These are phyloP conservation scores for Drosophila sproati DNA, from an alignment of 1,140 invertebrate genomes.

Conservation along the genomic window DNA sequence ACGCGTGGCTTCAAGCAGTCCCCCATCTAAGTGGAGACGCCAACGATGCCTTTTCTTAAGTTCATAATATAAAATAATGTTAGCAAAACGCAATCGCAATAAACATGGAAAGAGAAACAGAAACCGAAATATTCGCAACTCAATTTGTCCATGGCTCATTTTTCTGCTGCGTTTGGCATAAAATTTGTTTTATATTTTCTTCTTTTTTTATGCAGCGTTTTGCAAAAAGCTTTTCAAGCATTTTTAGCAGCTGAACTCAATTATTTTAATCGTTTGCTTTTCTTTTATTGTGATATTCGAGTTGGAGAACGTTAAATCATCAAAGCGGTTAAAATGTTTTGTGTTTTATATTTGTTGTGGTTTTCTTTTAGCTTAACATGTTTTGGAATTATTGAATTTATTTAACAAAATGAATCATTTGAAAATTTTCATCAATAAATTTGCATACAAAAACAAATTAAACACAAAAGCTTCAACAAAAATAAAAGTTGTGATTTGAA, in stretches of 20 bases:
- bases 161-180: constrained; percentile 56
- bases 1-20: constrained; percentile 88
- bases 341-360: neutral
- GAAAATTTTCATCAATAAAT: no score
- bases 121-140: constrained; percentile 1
- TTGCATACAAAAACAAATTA: no score
- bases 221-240: constrained; percentile 47
- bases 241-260: constrained; percentile 54
- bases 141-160: constrained; percentile 41
- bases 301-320: constrained; percentile 4
- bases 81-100: constrained; percentile 62
- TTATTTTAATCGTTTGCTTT: constrained; percentile 44
- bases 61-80: constrained; percentile 53
- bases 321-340: neutral
- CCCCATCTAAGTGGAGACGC: constrained; percentile 47
- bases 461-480: no score
- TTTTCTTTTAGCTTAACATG: neutral
- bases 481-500: no score
- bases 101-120: constrained; percentile 56
- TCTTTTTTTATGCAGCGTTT: constrained; percentile 13
- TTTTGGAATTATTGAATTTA: no score
- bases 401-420: no score
- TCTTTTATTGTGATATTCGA: constrained; percentile 63
- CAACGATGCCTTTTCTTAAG: constrained; percentile 42
- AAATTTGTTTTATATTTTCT: constrained; percentile 19